Conservation (phyloP, 1,140 invertebrate species). For the Bombus breviceps region DNA sequence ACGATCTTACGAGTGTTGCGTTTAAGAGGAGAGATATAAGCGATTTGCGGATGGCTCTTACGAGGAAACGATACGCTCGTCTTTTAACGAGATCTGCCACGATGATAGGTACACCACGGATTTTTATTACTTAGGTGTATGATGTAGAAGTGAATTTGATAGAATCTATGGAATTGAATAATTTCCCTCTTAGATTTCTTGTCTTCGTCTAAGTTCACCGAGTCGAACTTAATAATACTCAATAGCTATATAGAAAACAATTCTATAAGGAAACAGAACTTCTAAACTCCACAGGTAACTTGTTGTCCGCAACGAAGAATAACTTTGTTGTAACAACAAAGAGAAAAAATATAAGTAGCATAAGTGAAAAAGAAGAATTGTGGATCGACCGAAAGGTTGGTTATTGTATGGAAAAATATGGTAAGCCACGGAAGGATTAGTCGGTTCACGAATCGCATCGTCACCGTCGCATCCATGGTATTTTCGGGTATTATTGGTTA, state of each 20-base stretch:
- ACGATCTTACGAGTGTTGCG: not conserved
- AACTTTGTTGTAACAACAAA: too few relatives aligned
- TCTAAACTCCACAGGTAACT: too few relatives aligned
- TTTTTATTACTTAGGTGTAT: too few relatives aligned
- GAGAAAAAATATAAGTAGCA: not conserved
- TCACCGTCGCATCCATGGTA: constrained; percentile 66
- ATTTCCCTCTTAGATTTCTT: too few relatives aligned
- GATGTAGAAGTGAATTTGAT: too few relatives aligned
- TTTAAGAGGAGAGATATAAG: not conserved
- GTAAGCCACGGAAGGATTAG: constrained; percentile 70
- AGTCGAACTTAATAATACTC: too few relatives aligned
- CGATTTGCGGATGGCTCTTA: not conserved
- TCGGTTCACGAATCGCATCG: constrained; percentile 52
- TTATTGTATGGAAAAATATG: constrained; percentile 75
- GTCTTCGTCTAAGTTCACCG: too few relatives aligned
- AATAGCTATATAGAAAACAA: too few relatives aligned
- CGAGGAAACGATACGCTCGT: not conserved
- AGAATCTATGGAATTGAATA: too few relatives aligned
- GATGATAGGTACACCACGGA: not conserved
- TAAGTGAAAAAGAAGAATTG: constrained; percentile 8
- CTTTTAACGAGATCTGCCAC: not conserved
- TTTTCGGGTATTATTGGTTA: constrained; percentile 71
- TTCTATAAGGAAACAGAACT: too few relatives aligned
- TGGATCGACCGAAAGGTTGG: constrained; percentile 46
- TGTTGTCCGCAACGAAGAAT: too few relatives aligned